Conservation (phyloP, 2,113 vertebrate genomes). For the Cavia porcellus region DNA sequence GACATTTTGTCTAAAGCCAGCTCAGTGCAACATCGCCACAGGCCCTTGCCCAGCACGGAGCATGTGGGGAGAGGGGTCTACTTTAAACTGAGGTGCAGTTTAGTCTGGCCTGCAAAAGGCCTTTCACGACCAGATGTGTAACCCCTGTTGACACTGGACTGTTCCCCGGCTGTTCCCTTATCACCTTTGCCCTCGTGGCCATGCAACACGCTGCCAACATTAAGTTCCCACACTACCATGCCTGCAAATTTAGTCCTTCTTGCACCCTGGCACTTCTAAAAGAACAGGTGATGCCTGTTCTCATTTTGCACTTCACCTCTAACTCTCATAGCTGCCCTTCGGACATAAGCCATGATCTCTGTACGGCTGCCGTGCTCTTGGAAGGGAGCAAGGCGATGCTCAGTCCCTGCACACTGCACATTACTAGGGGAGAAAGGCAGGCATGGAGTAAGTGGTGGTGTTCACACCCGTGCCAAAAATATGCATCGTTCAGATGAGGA, state of each 20-base stretch:
- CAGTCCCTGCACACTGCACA: background rate
- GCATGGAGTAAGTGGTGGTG: background rate
- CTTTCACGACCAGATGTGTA: rapidly evolving
- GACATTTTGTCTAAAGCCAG: background rate
- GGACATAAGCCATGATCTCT: background rate
- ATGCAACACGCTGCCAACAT: background rate
- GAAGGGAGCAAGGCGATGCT: background rate
- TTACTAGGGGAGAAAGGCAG: background rate
- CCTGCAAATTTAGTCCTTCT: background rate
- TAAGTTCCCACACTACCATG: background rate
- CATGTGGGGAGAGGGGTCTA: background rate
- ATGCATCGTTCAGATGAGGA: background rate
- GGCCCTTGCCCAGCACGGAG: background rate
- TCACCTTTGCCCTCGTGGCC: rapidly evolving
- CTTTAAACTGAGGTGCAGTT: no score
- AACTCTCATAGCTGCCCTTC: no score
- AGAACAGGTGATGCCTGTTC: background rate
- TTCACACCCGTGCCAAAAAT: background rate
- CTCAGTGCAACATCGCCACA: background rate
- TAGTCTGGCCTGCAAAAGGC: background rate
- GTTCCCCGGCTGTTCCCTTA: background rate
- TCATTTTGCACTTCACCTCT: background rate
- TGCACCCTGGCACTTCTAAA: background rate
- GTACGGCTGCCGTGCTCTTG: background rate
- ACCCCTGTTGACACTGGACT: rapidly evolving